Percentiles rank a stretch among this genome's conserved stretches.
Conservation (phyloP, 1,140 invertebrate genomes). For the Onthophagus taurus region DNA sequence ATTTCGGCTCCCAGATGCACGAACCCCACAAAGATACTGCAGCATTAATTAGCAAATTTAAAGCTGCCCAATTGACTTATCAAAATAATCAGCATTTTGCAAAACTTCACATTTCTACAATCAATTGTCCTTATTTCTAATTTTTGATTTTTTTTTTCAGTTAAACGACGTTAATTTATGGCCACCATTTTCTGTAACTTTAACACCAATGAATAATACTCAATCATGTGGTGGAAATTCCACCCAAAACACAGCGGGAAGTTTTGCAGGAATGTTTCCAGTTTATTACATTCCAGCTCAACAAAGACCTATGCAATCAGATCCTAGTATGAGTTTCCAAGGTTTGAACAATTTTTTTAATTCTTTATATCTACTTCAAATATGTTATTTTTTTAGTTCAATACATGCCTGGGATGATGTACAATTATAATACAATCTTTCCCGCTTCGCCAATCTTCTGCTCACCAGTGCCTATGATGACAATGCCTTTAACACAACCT, state of each 20-base stretch:
- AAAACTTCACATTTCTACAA: not conserved
- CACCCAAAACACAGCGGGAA: constrained; percentile 16
- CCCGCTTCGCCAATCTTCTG: constrained; percentile 41
- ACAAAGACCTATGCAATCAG: constrained; percentile 19
- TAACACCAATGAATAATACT: constrained; percentile 37
- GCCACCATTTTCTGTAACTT: constrained; percentile 49
- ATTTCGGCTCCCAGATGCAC: too few species aligned
- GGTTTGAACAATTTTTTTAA: too few species aligned
- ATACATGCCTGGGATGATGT: constrained; percentile 47
- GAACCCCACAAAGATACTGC: too few species aligned
- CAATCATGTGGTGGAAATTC: constrained; percentile 28
- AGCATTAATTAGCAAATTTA: too few species aligned
- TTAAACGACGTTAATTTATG: constrained; percentile 44
- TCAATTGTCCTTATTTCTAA: not conserved
- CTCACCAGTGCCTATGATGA: constrained; percentile 38
- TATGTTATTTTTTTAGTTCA: constrained; percentile 35
- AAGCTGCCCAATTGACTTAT: too few species aligned
- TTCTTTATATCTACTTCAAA: too few species aligned
- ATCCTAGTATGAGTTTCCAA: constrained; percentile 6
- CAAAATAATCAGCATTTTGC: constrained; percentile 7
- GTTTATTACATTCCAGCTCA: constrained; percentile 50
- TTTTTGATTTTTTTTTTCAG: constrained; percentile 19
- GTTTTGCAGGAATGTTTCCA: constrained; percentile 41
- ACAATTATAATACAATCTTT: constrained; percentile 39
- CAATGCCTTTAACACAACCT: constrained; percentile 23